These are phyloP conservation scores for Lichenostomus cassidix DNA, from an alignment of 2,113 vertebrate species.

Conservation along the genomic window DNA sequence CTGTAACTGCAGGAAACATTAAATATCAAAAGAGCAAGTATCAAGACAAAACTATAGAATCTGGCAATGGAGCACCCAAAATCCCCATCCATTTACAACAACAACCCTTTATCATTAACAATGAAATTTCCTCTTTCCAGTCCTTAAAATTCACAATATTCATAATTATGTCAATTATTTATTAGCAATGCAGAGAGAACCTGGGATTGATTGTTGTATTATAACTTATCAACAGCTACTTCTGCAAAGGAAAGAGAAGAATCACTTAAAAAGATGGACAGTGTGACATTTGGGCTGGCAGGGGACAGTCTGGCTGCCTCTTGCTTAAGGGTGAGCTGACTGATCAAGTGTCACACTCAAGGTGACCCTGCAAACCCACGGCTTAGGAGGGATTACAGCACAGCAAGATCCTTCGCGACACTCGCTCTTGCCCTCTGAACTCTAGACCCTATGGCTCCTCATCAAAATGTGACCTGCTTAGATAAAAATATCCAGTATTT, in stretches of 20 bases:
- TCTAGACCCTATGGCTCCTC: constrained; percentile 43
- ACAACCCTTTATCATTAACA: background rate
- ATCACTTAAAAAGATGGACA: background rate
- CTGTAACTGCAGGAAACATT: background rate
- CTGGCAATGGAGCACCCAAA: background rate
- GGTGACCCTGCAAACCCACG: constrained; percentile 26
- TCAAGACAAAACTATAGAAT: background rate
- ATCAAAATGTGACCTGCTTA: constrained; percentile 39
- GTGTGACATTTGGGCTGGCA: background rate
- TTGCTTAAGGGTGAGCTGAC: constrained; percentile 16
- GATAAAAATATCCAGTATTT: constrained; percentile 35
- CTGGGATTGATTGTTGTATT: background rate
- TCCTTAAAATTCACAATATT: background rate
- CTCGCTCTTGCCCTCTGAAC: constrained; percentile 1
- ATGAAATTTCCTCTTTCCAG: background rate
- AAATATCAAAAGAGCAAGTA: background rate
- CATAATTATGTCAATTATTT: background rate
- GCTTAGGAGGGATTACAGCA: constrained; percentile 46
- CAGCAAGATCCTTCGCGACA: background rate
- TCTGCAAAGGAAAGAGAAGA: background rate
- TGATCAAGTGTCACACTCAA: constrained; percentile 42
- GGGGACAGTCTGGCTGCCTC: constrained; percentile 3
- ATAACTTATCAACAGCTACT: background rate
- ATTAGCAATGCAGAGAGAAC: background rate
- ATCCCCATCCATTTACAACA: background rate